Evolutionary conservation across 2,797 vertebrate genomes (phyloP), one percentile per base, ranked within the genome.

Genomic region (Tiaroga cobitis): DNA sequence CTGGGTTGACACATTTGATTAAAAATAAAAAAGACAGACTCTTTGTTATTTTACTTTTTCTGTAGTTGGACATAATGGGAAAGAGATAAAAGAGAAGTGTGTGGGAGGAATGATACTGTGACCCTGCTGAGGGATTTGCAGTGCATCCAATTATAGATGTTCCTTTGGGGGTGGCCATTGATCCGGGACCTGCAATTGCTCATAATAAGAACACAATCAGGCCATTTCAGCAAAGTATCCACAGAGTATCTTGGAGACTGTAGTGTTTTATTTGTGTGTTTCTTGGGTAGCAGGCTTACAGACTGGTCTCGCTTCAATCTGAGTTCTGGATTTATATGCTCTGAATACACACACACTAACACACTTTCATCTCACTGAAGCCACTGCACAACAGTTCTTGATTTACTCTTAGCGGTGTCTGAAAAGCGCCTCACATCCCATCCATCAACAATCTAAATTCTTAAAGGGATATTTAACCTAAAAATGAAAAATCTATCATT

Each of bases 91-190:
- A 67, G 51, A 29, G 63, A 79, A 15, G n/a, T 39, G 75, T 37
- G 76, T 80, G 68, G 76, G 83, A 39, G 83, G 16, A 51, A 39
- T 63, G 24, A 80, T 70, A 72, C 75, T 61, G 76, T 85, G 49
- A 80, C 76, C 26, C 39, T 49, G 65, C 26, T 68, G 49, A 79
- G 49, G n/a, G 65, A 56, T 84, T 84, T 69, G 65, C 51, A 24
- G 65, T 49, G 49, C 54, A 34, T 85, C 83, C 83, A 80, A 80
- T 85, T 80, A 80, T 85, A 85, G 83, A 85, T 80, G 76, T 80
- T 85, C 76, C 76, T 85, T 5, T 85, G 67, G 76, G 49, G 83
- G 76, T 63, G 76, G 83, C 54, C 83, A 85, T 85, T 85, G 77
- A 85, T 80, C 56, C 46, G 39, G 41, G 41, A 63, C 29, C 39